Evolutionary conservation across 1,140 invertebrate species (phyloP), one percentile per base, ranked within the genome.

Genomic region (Mercenaria mercenaria): DNA sequence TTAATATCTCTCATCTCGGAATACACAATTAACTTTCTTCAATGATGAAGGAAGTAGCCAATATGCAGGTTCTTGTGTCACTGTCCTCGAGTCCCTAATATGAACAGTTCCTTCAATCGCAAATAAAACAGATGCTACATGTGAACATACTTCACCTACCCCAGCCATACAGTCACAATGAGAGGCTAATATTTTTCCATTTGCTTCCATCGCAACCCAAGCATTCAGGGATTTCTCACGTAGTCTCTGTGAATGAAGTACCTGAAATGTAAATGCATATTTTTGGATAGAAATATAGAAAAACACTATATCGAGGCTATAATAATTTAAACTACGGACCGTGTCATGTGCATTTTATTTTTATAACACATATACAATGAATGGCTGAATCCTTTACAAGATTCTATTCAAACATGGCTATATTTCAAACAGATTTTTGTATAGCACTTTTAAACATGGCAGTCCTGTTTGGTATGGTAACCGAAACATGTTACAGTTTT

Each of bases 161-260:
- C 93, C 93, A 11, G 92, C 92, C 91, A 92, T 92, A 80, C 92
- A 92, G 29, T 74, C 84, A 64, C 93, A 94, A 56, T 93, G 93
- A 29, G 52, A 86, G n/a, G 79, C 26, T 23, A 89, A 18, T 0
- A 93, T 81, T 29, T 18, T 74, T 18, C 93, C 92, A 74, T 89
- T 52, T 23, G 67, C 26, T 1, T 90, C 52, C 18, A 67, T 52
- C 0, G 89, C 81, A 11, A 92, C 23, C 93, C 93, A 93, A 59
- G 91, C 85, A n/a, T 67, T 52, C 41, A 91, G 69, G 37, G 88
- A 39, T n/a, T 56, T 59, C 0, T 89, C 92, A 76, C 26, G 59
- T 77, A 91, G 50, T 20, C 92, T 0, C 52, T 90, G 90, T 1
- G 91, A 92, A 81, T 93, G 91, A n/a, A 56, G 67, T 0, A 92